phyloP scores from a whole-genome alignment of 2,888 invertebrate genomes.

The Dynastes grantii region DNA sequence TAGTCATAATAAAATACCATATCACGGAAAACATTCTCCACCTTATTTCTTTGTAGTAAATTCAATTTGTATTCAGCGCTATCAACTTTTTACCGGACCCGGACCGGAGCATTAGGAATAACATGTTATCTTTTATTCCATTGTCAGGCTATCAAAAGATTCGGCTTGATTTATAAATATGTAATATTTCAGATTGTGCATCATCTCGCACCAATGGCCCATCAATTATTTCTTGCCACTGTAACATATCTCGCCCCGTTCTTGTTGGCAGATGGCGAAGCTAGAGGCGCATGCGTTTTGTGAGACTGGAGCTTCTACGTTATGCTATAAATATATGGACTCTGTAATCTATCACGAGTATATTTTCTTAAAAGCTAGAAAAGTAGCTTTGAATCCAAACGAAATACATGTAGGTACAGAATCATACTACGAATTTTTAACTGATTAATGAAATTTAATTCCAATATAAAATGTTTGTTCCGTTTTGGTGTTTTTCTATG shows the following conservation, averaged over 20 bases:
- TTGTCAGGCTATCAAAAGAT: slow-evolving; percentile 55
- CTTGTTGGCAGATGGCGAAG: neutral
- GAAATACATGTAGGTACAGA: too few species aligned
- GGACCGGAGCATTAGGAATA: slow-evolving; percentile 48
- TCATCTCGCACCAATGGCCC: slow-evolving; percentile 46
- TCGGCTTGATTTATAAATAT: slow-evolving; percentile 56
- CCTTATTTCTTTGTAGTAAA: slow-evolving; percentile 49
- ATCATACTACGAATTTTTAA: too few species aligned
- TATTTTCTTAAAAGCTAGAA: too few species aligned
- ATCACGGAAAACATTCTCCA: neutral
- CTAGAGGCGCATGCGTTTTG: neutral
- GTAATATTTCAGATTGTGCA: slow-evolving; percentile 56
- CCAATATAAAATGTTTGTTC: too few species aligned
- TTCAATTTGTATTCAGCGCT: slow-evolving; percentile 52
- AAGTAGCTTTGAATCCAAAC: too few species aligned
- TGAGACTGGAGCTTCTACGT: neutral
- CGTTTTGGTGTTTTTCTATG: too few species aligned
- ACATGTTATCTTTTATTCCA: slow-evolving; percentile 56
- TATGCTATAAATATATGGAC: too few species aligned
- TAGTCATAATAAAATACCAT: neutral
- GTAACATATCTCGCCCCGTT: slow-evolving; percentile 18
- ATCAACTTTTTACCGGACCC: slow-evolving; percentile 48
- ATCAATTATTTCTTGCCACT: slow-evolving; percentile 43
- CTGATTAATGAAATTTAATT: too few species aligned
- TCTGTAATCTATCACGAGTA: too few species aligned